Percentiles rank a stretch among this genome's conserved stretches.
These are phyloP conservation scores for Strongylocentrotus purpuratus DNA, from an alignment of 35 echinoderm and acorn worm species.

Conservation along the genomic window DNA sequence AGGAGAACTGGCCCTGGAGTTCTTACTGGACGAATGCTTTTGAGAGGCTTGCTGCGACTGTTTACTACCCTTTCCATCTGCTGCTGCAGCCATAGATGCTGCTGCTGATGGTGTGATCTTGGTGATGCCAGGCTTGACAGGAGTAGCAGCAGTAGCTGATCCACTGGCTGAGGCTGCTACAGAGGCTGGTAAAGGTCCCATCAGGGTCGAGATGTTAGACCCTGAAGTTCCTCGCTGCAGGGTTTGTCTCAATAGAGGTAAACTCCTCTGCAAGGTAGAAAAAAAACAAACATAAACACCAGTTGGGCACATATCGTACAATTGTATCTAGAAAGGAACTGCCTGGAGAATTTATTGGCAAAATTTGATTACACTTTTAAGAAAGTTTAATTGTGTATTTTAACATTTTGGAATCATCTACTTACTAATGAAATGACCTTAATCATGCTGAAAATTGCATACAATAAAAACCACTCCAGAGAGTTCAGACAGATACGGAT, in stretches of 20 bases:
- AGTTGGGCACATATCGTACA: too few species aligned
- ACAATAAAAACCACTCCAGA: too few species aligned
- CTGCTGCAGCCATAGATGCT: conserved; percentile 44
- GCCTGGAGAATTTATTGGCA: too few species aligned
- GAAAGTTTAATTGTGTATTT: too few species aligned
- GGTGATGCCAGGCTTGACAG: background rate
- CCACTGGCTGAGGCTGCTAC: conserved; percentile 6
- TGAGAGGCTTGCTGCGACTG: conserved; percentile 40
- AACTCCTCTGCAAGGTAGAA: conserved; percentile 75
- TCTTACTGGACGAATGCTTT: conserved; percentile 34
- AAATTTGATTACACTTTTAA: too few species aligned
- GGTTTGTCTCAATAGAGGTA: conserved; percentile 85
- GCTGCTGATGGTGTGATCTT: conserved; percentile 27
- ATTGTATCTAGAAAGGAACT: too few species aligned
- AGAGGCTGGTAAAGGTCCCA: conserved; percentile 22
- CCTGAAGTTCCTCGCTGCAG: conserved; percentile 63
- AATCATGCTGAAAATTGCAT: too few species aligned
- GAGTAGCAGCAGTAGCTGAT: background rate
- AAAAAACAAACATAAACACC: background rate
- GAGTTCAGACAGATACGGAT: too few species aligned
- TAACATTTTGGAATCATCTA: too few species aligned
- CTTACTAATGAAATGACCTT: too few species aligned
- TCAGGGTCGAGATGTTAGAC: conserved; percentile 77
- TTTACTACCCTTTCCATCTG: conserved; percentile 32
- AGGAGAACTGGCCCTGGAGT: conserved; percentile 26